Base-by-base conservation (phyloP, 1,140 invertebrate species). In the Drosophila albomicans region DNA sequence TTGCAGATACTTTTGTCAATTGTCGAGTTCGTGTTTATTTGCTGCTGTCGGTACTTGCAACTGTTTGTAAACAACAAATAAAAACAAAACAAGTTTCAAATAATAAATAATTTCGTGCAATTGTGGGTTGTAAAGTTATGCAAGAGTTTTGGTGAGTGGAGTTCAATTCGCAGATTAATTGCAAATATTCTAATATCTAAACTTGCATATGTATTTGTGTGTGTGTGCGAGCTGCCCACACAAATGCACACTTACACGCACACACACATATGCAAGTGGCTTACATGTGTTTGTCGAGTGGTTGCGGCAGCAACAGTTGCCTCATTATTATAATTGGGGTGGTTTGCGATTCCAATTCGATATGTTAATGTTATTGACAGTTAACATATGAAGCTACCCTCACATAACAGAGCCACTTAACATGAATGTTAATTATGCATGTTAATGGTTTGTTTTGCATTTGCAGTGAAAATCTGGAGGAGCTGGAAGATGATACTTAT, bases 401-500 rank as follows among this genome's bases (percentile, higher is more conserved):
- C 15, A 57, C 32, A 8, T 38, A 41, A 57, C 35, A 43, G 41
- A 5, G 8, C 16, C 32, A 32, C 7, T 52, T 52, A 64, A 52
- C 32, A 43, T 41, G 25, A 35, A 54, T 32, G 28, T 32, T 5
- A 32, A 32, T 7, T 25, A 3, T 25, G 20, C 20, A 41, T 41
- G 10, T 41, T 11, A 41, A 41, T 41, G 3, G 11, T 32, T 41
- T 15, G 4, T 38, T 25, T 25, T 41, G 45, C 5, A 16, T 10
- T 65, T 93, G 64, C 77, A 95, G 94, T 51, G 94, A 94, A 54
- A 93, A 93, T 38, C 94, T 93, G 74, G 94, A 94, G 69, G 91
- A 94, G 41, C 93, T 94, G 67, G 94, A 95, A 59, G 95, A 95
- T 68, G 94, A 95, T 20, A 93, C 93, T 10, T 94, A 91, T 1